Base-by-base conservation (phyloP, 2,888 invertebrate species). In the Schrankia costaestrigalis region DNA sequence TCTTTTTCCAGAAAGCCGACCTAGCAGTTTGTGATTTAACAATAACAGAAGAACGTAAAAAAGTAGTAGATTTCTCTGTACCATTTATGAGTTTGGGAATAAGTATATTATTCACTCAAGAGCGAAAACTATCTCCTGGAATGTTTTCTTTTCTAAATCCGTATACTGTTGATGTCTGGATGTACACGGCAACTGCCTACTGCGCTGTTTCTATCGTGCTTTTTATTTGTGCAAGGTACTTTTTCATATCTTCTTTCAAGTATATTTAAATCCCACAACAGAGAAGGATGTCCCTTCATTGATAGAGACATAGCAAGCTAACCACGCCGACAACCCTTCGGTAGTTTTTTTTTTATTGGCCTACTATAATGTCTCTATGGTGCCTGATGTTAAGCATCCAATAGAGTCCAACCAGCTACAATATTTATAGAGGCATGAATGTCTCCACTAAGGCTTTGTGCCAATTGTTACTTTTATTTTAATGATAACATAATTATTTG, bases 61-160 rank as follows among this genome's bases (percentile, higher is more conserved):
- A 92, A 60, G 94, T 94, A 3, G 95, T 97, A 0, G 97, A 97
- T 75, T 98, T 98, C 71, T 96, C 97, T 0, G 96, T 97, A 76
- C 99, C 99, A 0, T 98, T 98, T 75, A 98, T 99, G 96, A 95
- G 95, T 51, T 81, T 98, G 31, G 96, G 95, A 40, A 96, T 97
- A 45, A 95, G 96, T 61, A 97, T 98, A 63, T 76, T 97, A 31
- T 96, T 92, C 79, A 93, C 93, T 38, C 94, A 94, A 60, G 94
- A 96, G 10, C 90, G 90, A 36, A 92, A 93, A 62, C 90, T 92
- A 24, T 89, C 92, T 2, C 95, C 96, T 11, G 92, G 93, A 62
- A 87, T 95, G 46, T 95, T 97, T 76, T 95, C 97, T 1, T 98
- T 98, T 75, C 89, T 97, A 43, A 91, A 94, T 43, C 97, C 97